phyloP scores from a whole-genome alignment of 2,797 vertebrate species.

The Scarus forsteni region DNA sequence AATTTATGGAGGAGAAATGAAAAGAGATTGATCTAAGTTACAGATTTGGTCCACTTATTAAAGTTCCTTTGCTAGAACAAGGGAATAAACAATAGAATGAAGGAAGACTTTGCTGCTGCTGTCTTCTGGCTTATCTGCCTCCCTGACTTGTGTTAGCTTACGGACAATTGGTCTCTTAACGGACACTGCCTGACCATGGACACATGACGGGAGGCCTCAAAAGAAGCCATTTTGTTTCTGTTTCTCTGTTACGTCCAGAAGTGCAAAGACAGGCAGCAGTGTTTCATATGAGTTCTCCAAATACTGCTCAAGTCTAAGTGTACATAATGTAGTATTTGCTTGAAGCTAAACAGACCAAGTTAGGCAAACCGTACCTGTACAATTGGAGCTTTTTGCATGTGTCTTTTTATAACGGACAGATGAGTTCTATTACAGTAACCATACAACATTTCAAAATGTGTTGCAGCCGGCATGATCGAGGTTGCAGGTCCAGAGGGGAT shows the following conservation, averaged over 20 bases:
- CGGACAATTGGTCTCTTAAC: constrained; percentile 40
- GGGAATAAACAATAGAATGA: constrained; percentile 27
- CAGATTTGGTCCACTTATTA: constrained; percentile 31
- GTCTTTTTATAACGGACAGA: constrained; percentile 89
- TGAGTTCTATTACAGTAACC: constrained; percentile 83
- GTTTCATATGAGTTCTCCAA: constrained; percentile 49
- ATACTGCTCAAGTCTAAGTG: constrained; percentile 74
- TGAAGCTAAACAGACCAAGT: constrained; percentile 79
- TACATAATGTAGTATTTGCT: constrained; percentile 88
- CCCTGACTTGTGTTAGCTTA: constrained; percentile 42
- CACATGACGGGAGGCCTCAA: constrained; percentile 47
- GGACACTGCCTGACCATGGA: constrained; percentile 65
- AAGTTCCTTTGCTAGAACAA: constrained; percentile 24
- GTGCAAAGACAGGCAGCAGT: constrained; percentile 40
- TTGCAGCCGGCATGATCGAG: constrained; percentile 90
- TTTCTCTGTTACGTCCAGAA: constrained; percentile 29
- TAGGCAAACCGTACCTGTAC: constrained; percentile 78
- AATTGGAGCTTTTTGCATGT: constrained; percentile 92
- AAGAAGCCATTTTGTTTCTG: constrained; percentile 33
- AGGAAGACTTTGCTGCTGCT: constrained; percentile 48
- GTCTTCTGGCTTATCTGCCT: constrained; percentile 33
- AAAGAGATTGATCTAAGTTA: constrained; percentile 39
- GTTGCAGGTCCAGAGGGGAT: constrained; percentile 84
- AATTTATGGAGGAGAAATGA: constrained; percentile 34
- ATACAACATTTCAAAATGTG: constrained; percentile 80